Evolutionary conservation across 1,140 invertebrate genomes (phyloP), one percentile per base, ranked within the genome.

Genomic region (Trichonephila clavipes): DNA sequence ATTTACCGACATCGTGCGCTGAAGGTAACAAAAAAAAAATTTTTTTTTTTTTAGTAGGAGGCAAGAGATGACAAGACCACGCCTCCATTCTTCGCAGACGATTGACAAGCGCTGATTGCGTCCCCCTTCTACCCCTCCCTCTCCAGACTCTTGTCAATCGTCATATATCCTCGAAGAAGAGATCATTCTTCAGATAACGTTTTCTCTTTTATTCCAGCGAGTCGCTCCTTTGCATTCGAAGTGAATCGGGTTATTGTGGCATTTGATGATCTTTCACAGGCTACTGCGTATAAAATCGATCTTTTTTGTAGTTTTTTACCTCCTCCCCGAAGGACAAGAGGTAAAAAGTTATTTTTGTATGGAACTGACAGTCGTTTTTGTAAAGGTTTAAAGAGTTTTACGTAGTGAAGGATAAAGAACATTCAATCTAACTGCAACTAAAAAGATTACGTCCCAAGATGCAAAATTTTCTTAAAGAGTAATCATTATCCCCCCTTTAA

Each of bases 101-200:
- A 90, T 62, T 83, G 89, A 91, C 89, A 66, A 51, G 58, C 77
- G 44, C 51, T 91, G 89, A 91, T 91, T 83, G 82, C 89, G 44
- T 81, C 58, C 77, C 59, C 77, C 59, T 10, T n/a, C 10, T 51
- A 51, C 7, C 51, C 51, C 21, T 64, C 62, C 21, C 0, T 64
- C 62, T 21, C 62, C 62, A 1, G 5, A 19, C 72, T 51, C 89
- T 64, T 91, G 89, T 91, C 89, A 91, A 91, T 91, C 82, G 89
- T 51, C 89, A 28, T 64, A 34, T 34, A 40, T 51, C 61, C 64
- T 34, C 44, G 64, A 69, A 91, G 59, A 91, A 77, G 10, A 81
- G 83, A 69, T 81, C 58, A 83, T 91, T 91, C 82, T 66, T 91
- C 77, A 64, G 64, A 90, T 90, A 69, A 40, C 58, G 64, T 91